Percentiles rank a stretch among this genome's conserved stretches.
Evolutionary conservation across 2,113 vertebrate species (phyloP).

Genomic region (Dromaius novaehollandiae): DNA sequence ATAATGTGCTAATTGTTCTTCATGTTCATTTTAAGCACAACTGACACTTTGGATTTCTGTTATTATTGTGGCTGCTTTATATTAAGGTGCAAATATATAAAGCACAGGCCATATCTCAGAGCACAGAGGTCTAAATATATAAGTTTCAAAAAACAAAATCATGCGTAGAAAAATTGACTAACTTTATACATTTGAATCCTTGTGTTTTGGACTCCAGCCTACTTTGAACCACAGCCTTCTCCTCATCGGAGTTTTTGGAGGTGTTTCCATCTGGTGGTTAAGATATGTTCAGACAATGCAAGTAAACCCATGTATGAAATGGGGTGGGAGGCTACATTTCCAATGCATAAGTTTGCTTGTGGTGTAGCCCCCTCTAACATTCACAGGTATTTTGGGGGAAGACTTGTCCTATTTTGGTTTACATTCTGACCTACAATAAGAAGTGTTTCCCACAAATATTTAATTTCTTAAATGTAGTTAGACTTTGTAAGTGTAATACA

Average conservation of each 20-base stretch:
- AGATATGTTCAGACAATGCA: neutral
- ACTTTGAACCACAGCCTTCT: neutral
- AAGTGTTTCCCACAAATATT: neutral
- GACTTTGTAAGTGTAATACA: neutral
- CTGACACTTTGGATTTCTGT: neutral
- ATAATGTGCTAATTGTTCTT: neutral
- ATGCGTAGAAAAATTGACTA: neutral
- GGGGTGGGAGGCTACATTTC: neutral
- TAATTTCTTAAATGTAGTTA: neutral
- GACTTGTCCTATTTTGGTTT: neutral
- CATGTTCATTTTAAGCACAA: neutral
- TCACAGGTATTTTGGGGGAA: neutral
- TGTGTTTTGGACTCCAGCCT: neutral
- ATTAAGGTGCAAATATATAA: neutral
- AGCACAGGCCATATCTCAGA: neutral
- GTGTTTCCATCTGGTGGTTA: neutral
- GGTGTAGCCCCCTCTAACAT: neutral
- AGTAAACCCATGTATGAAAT: neutral
- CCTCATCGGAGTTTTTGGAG: neutral
- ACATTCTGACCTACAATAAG: neutral
- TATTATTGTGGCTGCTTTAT: neutral
- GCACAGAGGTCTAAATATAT: neutral
- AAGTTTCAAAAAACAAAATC: neutral
- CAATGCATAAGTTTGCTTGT: neutral
- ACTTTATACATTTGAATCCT: neutral